Base-by-base conservation (phyloP, 2,888 invertebrate genomes). In the Apamea epomidion region DNA sequence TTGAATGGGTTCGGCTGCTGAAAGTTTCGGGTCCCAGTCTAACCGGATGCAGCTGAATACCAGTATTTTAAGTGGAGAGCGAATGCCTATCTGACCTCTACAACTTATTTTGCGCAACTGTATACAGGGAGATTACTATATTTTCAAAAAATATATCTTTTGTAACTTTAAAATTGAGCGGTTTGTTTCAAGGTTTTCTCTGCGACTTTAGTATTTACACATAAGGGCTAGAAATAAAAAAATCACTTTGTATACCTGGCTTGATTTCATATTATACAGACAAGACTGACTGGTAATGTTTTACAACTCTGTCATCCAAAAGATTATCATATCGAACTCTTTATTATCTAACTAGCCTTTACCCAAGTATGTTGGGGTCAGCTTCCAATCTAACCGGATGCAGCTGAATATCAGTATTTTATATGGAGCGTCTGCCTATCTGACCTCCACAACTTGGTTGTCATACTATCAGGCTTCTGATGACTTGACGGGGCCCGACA, bases 271-370 rank as follows among this genome's bases (percentile, higher is more conserved):
- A 58, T 25, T 25, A 32, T 2, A 51, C 16, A 14, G 2, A 69
- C 18, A 25, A 0, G 1, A 0, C 14, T 45, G 12, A 32, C 45
- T 48, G 5, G 5, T 29, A 48, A 37, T 48, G 60, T 48, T 4
- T 2, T 37, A 1, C 8, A 37, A 78, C 45, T 80, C 60, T 5
- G 21, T 25, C 37, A 58, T 42, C 10, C 3, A 32, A 60, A 60
- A 65, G 60, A 72, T 84, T 51, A 79, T 79, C 64, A 32, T 74
- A 70, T n/a, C 2, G 51, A 25, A 48, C 60, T 54, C 6, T 0
- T 37, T 18, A 18, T 42, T 6, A 51, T 51, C 18, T 51, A 6
- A 16, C 0, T 5, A 51, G 16, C 16, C 51, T 18, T 51, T 18
- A 5, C 6, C 6, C 18, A 51, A 51, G 18, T 48, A 48, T 4